Evolutionary conservation across 2,113 vertebrate species (phyloP), one percentile per base, ranked within the genome.

Genomic region (Phyllostomus hastatus): DNA sequence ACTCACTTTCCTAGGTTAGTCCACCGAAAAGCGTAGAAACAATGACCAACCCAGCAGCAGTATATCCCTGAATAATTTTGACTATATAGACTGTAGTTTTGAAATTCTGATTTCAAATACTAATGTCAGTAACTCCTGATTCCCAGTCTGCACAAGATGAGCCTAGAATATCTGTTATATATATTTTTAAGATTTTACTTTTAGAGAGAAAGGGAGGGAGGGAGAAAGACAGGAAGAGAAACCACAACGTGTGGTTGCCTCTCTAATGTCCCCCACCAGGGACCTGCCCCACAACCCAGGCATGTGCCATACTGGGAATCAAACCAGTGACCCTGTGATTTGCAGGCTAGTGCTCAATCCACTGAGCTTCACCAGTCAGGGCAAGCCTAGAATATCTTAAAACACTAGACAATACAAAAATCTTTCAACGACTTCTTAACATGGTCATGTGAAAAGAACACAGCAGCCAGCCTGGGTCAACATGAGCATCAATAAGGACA

Each of bases 1-100:
- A 86, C 15, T 38, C n/a, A 72, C 73, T 43, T 75, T 69, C 72
- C 28, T 91, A 88, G 8, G 28, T 88, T 19, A 46, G 3, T 69
- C 38, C 31, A 88, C 35, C 88, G 43, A 97, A 94, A 81, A 88
- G 35, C 48, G 26, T 81, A 69, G 35, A 81, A 96, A 96, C 33
- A 59, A 35, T 78, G 84, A 86, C 35, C 72, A 97, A 90, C 3
- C n/a, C 43, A 64, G 31, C 35, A 88, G 24, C 2, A 59, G 57
- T 69, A 61, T 50, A 88, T 20, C 3, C 11, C 7, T 59, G 81
- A 20, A 24, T 20, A 73, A 57, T 64, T 81, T 24, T 72, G 82
- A 86, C 59, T 86, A 24, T 17, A 69, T 8, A 87, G 20, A 82
- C 24, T 57, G 70, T 33, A 79, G 22, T 79, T 95, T 61, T 67